Conservation (phyloP, 2,113 vertebrate genomes). For the Kryptolebias marmoratus region DNA sequence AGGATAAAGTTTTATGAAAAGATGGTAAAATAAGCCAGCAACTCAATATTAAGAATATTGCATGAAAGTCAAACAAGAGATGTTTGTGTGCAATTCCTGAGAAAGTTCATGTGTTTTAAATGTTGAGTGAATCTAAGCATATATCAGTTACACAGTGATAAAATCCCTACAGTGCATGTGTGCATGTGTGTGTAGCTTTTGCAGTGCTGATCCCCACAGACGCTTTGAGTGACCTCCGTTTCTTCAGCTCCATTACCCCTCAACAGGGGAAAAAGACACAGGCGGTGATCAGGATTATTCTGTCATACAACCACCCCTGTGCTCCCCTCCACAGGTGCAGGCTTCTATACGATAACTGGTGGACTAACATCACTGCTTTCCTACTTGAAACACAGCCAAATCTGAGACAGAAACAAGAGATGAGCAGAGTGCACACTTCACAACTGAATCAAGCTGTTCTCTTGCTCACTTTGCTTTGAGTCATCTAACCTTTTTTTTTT, state of each 20-base stretch:
- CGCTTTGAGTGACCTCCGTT: conserved; percentile 54
- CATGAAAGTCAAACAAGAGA: conserved; percentile 6
- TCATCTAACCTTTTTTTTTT: conserved; percentile 48
- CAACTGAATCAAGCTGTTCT: conserved; percentile 20
- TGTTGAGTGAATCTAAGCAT: background rate
- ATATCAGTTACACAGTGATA: conserved; percentile 55
- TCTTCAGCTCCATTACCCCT: conserved; percentile 66
- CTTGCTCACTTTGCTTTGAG: conserved; percentile 33
- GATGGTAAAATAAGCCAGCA: conserved; percentile 12
- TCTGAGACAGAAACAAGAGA: conserved; percentile 31
- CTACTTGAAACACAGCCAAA: conserved; percentile 2
- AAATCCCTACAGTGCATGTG: conserved; percentile 30
- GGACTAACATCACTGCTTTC: conserved; percentile 17
- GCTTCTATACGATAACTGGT: conserved; percentile 18
- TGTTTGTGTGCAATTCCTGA: conserved; percentile 16
- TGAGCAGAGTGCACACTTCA: conserved; percentile 13
- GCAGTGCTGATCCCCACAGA: conserved; percentile 28
- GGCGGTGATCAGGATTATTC: conserved; percentile 31
- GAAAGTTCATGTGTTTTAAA: conserved; percentile 24
- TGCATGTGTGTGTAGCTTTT: conserved; percentile 19
- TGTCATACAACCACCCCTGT: conserved; percentile 29
- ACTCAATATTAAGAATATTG: conserved; percentile 31
- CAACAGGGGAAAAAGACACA: conserved; percentile 33
- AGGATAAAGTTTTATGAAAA: conserved; percentile 1
- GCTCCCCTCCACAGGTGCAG: conserved; percentile 47